Conservation (phyloP, 2,888 invertebrate species). For the Cheilosia soror region DNA sequence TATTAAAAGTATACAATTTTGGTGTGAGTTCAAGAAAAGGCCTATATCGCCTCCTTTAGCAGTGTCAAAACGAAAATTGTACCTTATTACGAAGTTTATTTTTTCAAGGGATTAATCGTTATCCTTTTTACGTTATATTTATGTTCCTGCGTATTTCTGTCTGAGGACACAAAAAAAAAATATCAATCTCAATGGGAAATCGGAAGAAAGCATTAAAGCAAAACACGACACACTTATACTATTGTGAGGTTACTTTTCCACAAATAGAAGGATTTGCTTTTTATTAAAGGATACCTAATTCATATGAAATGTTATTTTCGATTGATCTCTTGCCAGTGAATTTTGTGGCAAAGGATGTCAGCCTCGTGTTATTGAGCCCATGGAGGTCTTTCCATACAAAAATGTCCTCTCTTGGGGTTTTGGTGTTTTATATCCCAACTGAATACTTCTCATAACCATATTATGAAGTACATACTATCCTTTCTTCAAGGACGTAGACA, state of each 20-base stretch:
- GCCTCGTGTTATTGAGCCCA: background rate
- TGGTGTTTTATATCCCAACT: constrained; percentile 26
- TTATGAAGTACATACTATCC: background rate
- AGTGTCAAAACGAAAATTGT: constrained; percentile 38
- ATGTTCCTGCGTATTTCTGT: background rate
- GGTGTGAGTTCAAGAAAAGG: constrained; percentile 14
- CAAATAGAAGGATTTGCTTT: constrained; percentile 17
- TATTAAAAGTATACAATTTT: constrained; percentile 6
- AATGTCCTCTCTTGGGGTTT: constrained; percentile 24
- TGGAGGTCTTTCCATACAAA: constrained; percentile 3
- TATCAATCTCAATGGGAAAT: constrained; percentile 21
- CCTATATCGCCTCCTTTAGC: background rate
- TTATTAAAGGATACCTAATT: constrained; percentile 21
- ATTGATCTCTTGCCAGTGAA: constrained; percentile 47
- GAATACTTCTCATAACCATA: background rate
- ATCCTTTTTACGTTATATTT: constrained; percentile 36
- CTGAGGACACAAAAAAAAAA: background rate
- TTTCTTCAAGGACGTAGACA: constrained; percentile 25
- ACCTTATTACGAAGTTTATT: constrained; percentile 17
- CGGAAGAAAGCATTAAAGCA: constrained; percentile 63
- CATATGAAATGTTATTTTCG: constrained; percentile 25
- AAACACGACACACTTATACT: constrained; percentile 37
- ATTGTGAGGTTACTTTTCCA: constrained; percentile 1
- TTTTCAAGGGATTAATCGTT: constrained; percentile 38
- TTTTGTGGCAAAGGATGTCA: background rate